Base-by-base conservation (phyloP, 2,113 vertebrate species). In the Xiphias gladius region DNA sequence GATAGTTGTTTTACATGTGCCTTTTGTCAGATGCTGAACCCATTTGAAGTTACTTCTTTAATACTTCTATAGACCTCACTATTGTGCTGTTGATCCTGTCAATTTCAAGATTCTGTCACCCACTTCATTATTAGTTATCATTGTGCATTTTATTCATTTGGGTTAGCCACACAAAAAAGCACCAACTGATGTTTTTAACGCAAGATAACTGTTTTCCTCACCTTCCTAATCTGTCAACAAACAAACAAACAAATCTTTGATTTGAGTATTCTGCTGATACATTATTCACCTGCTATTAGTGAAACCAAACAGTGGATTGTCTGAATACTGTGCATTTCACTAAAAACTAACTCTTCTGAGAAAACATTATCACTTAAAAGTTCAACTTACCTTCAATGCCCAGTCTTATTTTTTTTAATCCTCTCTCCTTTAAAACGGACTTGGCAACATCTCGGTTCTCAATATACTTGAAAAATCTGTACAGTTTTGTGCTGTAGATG, bases 391-490 rank as follows among this genome's bases (percentile, higher is more conserved):
- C 98, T 97, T 99, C 98, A 75, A 99, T 99, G 83, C 98, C 98
- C 90, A 99, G 89, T 73, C 98, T 92, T 88, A 99, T 99, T 94
- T 99, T 99, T 95, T 99, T 99, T 79, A 99, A 95, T 71, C 98
- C 98, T 70, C 98, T 92, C 76, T 99, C 98, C 93, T 99, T 99
- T 91, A 99, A 94, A 85, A 99, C 98, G 0, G 97, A 98, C 91
- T 99, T 99, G 94, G 98, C 98, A 86, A 99, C 98, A 55, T 99
- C 98, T 95, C 98, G 92, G 61, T 99, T 99, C 94, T 99, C 98
- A 73, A 99, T 99, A 86, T 99, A 99, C 91, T 99, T 99, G 95
- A 99, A 99, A 96, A 99, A 99, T 89, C 98, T 96, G 86, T 99
- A 99, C 86, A 99, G 95, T 94, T 99, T 99, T 16, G 98, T 99